These are phyloP conservation scores for Branchellion lobata DNA, from an alignment of 2,888 invertebrate species.

Conservation along the genomic window DNA sequence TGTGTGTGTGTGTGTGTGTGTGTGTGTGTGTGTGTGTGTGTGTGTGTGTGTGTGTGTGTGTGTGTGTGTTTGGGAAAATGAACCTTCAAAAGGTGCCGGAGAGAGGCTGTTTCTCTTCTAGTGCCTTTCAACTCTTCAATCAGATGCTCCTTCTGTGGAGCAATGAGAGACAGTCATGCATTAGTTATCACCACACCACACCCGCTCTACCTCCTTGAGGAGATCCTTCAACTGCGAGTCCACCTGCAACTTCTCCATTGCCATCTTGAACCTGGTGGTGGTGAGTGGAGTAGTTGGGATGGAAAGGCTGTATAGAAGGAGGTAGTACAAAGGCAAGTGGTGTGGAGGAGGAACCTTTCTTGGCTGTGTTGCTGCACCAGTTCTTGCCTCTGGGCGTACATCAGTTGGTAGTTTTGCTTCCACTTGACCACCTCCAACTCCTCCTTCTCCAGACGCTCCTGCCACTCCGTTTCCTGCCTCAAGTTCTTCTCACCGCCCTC, in stretches of 20 bases:
- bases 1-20: constrained; percentile 5
- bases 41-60: not conserved
- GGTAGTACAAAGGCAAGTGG: no score
- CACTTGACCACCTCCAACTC: not conserved
- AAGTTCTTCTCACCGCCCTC: no score
- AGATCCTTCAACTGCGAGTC: not conserved
- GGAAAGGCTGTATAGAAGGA: no score
- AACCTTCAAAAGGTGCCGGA: no score
- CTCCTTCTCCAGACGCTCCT: not conserved
- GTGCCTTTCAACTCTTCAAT: constrained; percentile 3
- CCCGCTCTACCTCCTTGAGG: not conserved
- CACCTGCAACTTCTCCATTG: not conserved
- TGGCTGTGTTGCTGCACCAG: constrained; percentile 1
- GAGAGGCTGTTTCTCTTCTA: not conserved
- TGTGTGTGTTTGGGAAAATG: no score
- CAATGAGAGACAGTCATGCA: no score
- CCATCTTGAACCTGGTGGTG: not conserved
- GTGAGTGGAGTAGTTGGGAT: not conserved
- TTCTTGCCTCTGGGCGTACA: not conserved
- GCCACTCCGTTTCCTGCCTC: not conserved
- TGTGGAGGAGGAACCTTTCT: not conserved
- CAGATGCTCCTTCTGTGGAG: no score
- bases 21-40: constrained; percentile 10
- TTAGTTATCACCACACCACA: no score
- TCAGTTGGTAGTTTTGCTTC: constrained; percentile 29